Conservation (phyloP, 2,113 vertebrate species). For the Strix aluco region DNA sequence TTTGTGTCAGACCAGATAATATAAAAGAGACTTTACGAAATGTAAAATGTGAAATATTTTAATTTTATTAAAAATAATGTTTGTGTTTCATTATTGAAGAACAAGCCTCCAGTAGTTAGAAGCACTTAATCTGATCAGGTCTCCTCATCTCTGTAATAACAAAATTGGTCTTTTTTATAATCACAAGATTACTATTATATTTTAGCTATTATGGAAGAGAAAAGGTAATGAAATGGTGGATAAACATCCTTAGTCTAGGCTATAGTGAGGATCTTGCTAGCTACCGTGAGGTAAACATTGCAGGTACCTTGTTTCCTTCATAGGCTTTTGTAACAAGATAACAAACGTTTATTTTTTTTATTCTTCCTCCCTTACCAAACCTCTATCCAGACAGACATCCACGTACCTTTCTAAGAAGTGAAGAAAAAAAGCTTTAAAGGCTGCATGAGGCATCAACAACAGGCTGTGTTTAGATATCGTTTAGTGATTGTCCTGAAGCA, state of each 20-base stretch:
- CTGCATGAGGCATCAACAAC: neutral
- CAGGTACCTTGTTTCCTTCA: neutral
- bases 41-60: neutral
- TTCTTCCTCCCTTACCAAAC: neutral
- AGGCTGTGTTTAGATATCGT: neutral
- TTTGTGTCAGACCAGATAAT: neutral
- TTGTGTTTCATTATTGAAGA: neutral
- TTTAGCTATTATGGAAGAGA: neutral
- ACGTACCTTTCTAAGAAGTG: neutral
- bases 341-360: neutral
- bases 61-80: neutral
- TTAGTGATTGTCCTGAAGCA: neutral
- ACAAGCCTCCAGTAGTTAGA: neutral
- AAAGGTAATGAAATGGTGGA: neutral
- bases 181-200: neutral
- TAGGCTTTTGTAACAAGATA: neutral
- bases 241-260: neutral
- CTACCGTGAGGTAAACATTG: neutral
- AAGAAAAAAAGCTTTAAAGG: neutral
- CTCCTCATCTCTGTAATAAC: neutral
- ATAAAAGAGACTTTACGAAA: neutral
- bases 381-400: neutral
- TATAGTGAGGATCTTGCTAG: neutral
- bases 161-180: neutral
- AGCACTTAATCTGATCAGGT: neutral